Conservation (phyloP, 2,888 invertebrate species). For the Trichogramma evanescens region DNA sequence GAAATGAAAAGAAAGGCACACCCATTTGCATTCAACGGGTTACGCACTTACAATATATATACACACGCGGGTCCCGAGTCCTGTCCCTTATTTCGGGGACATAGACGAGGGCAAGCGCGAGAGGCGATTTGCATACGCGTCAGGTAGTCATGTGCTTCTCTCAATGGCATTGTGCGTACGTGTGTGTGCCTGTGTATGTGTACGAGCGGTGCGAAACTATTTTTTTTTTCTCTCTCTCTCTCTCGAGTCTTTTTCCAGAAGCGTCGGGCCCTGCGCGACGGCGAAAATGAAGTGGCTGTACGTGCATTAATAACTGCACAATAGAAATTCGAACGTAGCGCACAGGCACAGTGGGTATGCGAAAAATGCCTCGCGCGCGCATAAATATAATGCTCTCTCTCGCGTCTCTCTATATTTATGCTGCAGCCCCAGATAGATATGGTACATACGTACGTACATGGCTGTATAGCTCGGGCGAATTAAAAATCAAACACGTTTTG, state of each 20-base stretch:
- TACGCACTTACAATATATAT: too few species aligned
- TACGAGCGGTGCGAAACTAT: conserved; percentile 18
- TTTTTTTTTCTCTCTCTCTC: neutral
- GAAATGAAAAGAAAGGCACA: too few species aligned
- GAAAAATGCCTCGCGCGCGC: neutral
- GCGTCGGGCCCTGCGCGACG: conserved; percentile 14
- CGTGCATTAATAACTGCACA: conserved; percentile 42
- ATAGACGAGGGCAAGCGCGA: neutral
- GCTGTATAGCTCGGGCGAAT: conserved; percentile 28
- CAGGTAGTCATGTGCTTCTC: conserved; percentile 33
- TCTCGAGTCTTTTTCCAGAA: too few species aligned
- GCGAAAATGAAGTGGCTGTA: conserved; percentile 43
- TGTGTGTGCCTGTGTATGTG: conserved; percentile 2
- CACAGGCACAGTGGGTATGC: conserved; percentile 18
- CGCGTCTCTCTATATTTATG: too few species aligned
- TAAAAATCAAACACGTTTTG: conserved; percentile 38
- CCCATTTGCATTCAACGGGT: too few species aligned
- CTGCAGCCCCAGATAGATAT: neutral
- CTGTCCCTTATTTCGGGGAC: too few species aligned
- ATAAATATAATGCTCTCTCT: neutral
- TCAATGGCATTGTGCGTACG: conserved; percentile 10
- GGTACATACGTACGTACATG: neutral
- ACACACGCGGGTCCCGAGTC: too few species aligned
- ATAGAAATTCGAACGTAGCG: conserved; percentile 27
- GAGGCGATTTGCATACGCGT: conserved; percentile 39